These are phyloP conservation scores for Ptychoptera contaminata DNA, from an alignment of 2,888 invertebrate genomes.

Conservation along the genomic window DNA sequence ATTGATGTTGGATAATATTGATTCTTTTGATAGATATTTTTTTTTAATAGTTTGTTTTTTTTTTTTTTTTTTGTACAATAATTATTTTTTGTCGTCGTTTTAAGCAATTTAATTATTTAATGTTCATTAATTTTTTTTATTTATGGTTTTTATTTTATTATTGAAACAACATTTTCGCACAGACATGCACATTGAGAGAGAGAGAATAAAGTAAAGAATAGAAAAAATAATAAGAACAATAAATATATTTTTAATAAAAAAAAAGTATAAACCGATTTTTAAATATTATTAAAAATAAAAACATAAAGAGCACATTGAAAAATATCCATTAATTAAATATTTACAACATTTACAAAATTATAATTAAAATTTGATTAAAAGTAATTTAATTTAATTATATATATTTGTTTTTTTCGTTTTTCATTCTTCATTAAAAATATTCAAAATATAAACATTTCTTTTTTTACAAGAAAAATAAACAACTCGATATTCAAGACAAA, in stretches of 20 bases:
- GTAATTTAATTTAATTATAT: too few species aligned
- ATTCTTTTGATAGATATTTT: not conserved
- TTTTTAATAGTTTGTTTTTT: not conserved
- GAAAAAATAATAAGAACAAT: not conserved
- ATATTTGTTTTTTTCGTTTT: too few species aligned
- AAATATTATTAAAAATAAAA: not conserved
- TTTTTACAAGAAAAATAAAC: too few species aligned
- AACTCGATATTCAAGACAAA: not conserved
- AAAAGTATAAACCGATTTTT: not conserved
- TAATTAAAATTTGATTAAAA: too few species aligned
- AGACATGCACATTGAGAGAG: slow-evolving; percentile 5
- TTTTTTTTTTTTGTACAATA: too few species aligned
- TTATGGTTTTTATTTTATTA: slow-evolving; percentile 4
- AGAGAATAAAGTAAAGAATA: not conserved
- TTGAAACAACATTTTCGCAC: not conserved
- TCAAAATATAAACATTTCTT: too few species aligned
- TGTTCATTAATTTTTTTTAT: slow-evolving; percentile 5
- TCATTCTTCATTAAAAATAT: too few species aligned
- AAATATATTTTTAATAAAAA: not conserved
- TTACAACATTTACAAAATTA: too few species aligned
- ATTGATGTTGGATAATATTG: slow-evolving; percentile 4
- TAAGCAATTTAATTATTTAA: slow-evolving; percentile 4
- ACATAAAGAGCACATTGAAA: too few species aligned
- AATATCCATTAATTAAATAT: too few species aligned
- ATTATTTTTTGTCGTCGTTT: not conserved